Evolutionary conservation across 2,797 vertebrate genomes (phyloP).

Genomic region (Rhinella marina): DNA sequence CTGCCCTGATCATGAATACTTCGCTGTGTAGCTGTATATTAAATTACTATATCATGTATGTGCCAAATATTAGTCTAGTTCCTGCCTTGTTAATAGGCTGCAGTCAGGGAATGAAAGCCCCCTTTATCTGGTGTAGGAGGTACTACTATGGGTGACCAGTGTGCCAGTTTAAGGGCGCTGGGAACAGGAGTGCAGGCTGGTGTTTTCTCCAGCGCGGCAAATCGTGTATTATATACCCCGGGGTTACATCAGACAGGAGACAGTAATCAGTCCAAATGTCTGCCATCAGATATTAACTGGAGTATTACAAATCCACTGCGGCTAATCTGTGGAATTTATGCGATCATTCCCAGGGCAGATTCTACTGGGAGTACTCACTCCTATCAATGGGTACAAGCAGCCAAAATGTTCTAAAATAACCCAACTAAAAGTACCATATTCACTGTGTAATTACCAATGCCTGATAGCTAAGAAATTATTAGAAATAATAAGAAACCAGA

Average conservation of each 20-base stretch:
- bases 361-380: neutral
- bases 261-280: neutral
- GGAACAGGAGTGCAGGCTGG: conserved; percentile 8
- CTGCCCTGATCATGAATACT: conserved; percentile 9
- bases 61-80: conserved; percentile 56
- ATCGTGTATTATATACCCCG: neutral
- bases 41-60: conserved; percentile 18
- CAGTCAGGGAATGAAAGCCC: conserved; percentile 54
- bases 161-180: conserved; percentile 33
- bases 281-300: neutral
- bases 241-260: neutral
- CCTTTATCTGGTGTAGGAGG: conserved; percentile 46
- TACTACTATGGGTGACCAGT: conserved; percentile 9
- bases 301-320: neutral
- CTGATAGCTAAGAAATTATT: neutral
- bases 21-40: conserved; percentile 22
- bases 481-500: neutral
- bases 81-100: conserved; percentile 46
- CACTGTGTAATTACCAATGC: neutral
- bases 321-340: neutral
- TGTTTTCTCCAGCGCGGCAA: neutral
- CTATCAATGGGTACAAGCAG: too few species aligned
- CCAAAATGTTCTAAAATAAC: neutral
- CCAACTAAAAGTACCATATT: neutral
- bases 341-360: neutral